phyloP scores from a whole-genome alignment of 2,797 vertebrate genomes.

The Pteropus rufus region DNA sequence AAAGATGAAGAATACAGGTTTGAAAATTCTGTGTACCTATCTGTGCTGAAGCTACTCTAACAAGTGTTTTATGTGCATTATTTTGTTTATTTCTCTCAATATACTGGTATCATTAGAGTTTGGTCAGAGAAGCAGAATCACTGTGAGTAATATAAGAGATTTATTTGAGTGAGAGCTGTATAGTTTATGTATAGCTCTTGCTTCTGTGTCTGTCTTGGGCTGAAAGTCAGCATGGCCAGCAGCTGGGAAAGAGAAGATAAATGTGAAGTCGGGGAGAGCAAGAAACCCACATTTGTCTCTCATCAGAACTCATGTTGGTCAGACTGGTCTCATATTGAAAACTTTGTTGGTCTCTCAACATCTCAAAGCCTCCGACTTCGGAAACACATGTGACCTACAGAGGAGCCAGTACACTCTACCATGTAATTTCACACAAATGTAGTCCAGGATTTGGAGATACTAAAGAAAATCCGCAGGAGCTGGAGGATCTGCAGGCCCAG shows the following conservation, averaged over 20 bases:
- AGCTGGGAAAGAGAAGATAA: slow-evolving; percentile 4
- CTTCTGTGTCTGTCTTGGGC: background rate
- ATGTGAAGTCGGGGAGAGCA: background rate
- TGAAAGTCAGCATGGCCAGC: background rate
- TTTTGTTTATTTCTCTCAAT: background rate
- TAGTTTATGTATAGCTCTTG: background rate
- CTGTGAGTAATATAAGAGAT: background rate
- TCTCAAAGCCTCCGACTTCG: background rate
- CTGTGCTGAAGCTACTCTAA: background rate
- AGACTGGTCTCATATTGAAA: background rate
- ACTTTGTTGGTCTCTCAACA: background rate
- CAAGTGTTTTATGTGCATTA: background rate
- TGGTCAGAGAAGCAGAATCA: background rate
- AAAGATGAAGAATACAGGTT: background rate
- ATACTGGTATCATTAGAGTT: background rate
- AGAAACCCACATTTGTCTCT: background rate
- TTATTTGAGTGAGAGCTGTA: background rate
- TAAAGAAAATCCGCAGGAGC: background rate
- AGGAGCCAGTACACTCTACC: background rate
- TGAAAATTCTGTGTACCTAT: background rate
- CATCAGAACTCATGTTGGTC: background rate
- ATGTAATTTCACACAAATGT: background rate
- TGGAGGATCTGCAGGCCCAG: background rate
- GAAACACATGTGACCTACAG: background rate
- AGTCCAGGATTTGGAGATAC: background rate